phyloP scores from a whole-genome alignment of 2,888 invertebrate genomes.

The Seira ritae region DNA sequence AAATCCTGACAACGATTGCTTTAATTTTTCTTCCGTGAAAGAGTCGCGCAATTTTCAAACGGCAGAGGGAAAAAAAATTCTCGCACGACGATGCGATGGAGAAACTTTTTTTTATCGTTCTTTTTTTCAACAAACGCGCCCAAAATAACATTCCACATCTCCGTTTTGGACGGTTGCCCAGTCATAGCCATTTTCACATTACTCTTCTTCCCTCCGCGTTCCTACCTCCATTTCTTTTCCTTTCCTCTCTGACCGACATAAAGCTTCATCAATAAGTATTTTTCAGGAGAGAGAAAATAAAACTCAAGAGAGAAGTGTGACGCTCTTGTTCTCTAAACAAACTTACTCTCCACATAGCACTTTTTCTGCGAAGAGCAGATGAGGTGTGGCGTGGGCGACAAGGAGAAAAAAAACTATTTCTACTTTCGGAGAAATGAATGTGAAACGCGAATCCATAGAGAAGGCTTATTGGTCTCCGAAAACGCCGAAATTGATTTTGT shows the following conservation, averaged over 20 bases:
- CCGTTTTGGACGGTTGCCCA: conserved; percentile 38
- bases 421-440: too few relatives aligned
- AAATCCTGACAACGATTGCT: too few relatives aligned
- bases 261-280: background rate
- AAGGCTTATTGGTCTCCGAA: background rate
- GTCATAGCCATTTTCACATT: conserved; percentile 21
- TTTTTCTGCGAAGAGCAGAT: background rate
- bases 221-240: background rate
- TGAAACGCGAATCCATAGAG: too few relatives aligned
- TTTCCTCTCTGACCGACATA: too few relatives aligned
- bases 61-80: too few relatives aligned
- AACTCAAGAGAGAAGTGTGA: too few relatives aligned
- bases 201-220: conserved; percentile 4
- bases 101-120: background rate
- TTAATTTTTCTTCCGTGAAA: too few relatives aligned
- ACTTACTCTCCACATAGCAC: background rate
- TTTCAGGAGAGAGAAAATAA: background rate
- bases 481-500: background rate
- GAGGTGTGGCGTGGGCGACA: background rate
- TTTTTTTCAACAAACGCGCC: background rate
- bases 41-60: too few relatives aligned
- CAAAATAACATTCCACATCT: background rate
- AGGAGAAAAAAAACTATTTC: too few relatives aligned
- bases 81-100: too few relatives aligned
- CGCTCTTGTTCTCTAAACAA: background rate